Evolutionary conservation across 2,888 invertebrate genomes (phyloP), one percentile per base, ranked within the genome.

Genomic region (Syrista parreyssii): DNA sequence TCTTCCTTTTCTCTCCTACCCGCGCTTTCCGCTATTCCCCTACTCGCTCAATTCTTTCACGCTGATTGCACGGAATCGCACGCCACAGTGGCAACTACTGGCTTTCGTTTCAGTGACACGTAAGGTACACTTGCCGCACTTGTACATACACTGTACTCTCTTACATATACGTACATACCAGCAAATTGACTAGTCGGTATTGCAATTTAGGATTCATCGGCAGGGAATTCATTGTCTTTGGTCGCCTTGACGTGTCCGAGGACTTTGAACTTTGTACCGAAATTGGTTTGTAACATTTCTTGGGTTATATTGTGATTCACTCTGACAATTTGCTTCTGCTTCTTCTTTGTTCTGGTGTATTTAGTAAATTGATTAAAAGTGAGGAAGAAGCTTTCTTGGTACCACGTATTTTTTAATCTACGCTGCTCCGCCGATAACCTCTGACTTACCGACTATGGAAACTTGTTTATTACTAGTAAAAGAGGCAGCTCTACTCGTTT

Each of bases 31-130:
- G 55, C 68, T 30, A 40, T 77, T 55, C 68, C 78, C 77, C 32
- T 32, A 12, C 78, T 23, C 78, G 12, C 77, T 15, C 78, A 74
- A 77, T 73, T 82, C 81, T 79, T 79, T 80, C 78, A 79, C 76
- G 76, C 72, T 75, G 85, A 82, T 86, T 88, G 81, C 88, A 89
- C 78, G 23, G 55, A 55, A 23, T 23, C 55, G 23, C 55, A 88
- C 73, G 36, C 68, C 30, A 32, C 33, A 75, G 75, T 76, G 74
- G 81, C 73, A 77, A 68, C 75, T 31, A 36, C 68, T 75, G 68
- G 78, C 74, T 74, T 78, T 78, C 73, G 77, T 33, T 31, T 71
- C 68, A 35, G 68, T 69, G 72, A 6, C 40, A 68, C 72, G 75
- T 78, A 72, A 34, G 34, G 68, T 73, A 72, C 55, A 77, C 69